phyloP scores from a whole-genome alignment of 2,113 vertebrate species.

The Pseudorhombus dupliciocellatus region DNA sequence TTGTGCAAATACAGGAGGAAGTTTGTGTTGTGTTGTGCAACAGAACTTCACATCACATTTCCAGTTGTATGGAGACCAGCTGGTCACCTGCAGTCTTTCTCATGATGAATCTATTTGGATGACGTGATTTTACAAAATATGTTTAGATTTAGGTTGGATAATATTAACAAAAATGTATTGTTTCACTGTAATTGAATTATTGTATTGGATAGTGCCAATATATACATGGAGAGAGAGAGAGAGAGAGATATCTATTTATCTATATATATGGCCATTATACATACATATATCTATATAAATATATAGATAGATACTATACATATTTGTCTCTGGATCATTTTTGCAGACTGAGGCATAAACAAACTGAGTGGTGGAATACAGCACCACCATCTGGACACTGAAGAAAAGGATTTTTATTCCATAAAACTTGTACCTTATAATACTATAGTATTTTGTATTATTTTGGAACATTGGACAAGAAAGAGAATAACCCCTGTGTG shows the following conservation, averaged over 20 bases:
- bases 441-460: background rate
- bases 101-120: too few relatives aligned
- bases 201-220: too few relatives aligned
- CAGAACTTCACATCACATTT: background rate
- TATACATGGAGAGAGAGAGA: too few relatives aligned
- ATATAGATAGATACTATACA: background rate
- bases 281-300: too few relatives aligned
- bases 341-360: background rate
- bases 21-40: background rate
- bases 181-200: too few relatives aligned
- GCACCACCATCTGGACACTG: constrained; percentile 37
- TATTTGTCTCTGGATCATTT: background rate
- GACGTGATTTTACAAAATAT: too few relatives aligned
- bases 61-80: constrained; percentile 1
- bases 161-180: too few relatives aligned
- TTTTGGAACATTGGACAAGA: too few relatives aligned
- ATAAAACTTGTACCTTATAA: background rate
- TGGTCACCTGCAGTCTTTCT: background rate
- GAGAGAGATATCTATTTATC: too few relatives aligned
- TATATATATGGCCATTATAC: too few relatives aligned
- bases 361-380: background rate
- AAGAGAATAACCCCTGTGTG: too few relatives aligned
- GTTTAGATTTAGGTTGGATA: too few relatives aligned
- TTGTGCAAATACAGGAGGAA: constrained; percentile 45
- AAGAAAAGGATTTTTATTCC: background rate